A percentile compares a stretch with the other conserved stretches of the same genome.
These are phyloP conservation scores for Stenodera caucasica DNA, from an alignment of 2,888 invertebrate genomes.

Conservation along the genomic window DNA sequence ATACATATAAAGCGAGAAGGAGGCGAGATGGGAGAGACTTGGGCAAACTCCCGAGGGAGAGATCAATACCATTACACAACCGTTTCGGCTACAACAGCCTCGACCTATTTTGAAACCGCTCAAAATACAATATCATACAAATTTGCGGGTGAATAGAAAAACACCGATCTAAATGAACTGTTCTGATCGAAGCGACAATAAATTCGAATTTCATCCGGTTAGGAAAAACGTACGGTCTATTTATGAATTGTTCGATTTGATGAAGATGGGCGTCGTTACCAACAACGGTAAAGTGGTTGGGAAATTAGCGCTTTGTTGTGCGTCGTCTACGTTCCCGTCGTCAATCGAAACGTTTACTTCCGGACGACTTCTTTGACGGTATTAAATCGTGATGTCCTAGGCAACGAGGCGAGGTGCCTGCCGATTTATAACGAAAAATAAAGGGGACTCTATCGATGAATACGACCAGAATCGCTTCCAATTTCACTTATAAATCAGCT, in stretches of 20 bases:
- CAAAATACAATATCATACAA: conserved; percentile 13
- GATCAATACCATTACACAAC: conserved; percentile 35
- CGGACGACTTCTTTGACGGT: conserved; percentile 29
- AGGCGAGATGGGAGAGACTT: conserved; percentile 32
- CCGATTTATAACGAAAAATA: background rate
- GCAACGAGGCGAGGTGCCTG: conserved; percentile 32
- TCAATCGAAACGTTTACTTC: conserved; percentile 29
- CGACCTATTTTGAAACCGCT: conserved; percentile 36
- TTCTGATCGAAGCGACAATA: too few relatives aligned
- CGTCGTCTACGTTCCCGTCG: background rate
- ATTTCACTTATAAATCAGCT: background rate
- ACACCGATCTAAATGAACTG: too few relatives aligned
- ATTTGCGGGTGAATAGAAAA: too few relatives aligned
- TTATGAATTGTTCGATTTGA: background rate
- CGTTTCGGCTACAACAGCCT: conserved; percentile 33
- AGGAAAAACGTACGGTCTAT: too few relatives aligned
- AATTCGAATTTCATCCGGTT: too few relatives aligned
- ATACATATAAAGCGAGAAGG: conserved; percentile 11
- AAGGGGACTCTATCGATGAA: too few relatives aligned
- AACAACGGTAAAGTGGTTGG: conserved; percentile 6
- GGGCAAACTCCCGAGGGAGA: conserved; percentile 40
- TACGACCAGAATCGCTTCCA: too few relatives aligned
- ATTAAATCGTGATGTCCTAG: conserved; percentile 33
- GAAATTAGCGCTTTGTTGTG: conserved; percentile 12
- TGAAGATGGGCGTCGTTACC: background rate